Percentiles rank a stretch among this genome's conserved stretches.
phyloP scores from a whole-genome alignment of 1,140 invertebrate genomes.

The Dinothrombium tinctorium region DNA sequence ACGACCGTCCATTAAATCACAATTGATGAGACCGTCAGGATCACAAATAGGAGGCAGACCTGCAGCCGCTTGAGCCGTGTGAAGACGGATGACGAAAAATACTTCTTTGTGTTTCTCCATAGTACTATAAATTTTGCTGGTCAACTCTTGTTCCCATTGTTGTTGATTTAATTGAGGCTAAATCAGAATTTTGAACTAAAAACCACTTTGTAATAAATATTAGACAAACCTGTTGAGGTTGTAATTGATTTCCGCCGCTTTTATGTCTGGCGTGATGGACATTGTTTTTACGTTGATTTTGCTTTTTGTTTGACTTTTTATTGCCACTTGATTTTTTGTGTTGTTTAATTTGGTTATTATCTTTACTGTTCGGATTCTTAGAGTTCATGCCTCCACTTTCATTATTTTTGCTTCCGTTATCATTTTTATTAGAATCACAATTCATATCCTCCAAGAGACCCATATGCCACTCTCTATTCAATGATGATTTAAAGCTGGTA shows the following conservation, averaged over 20 bases:
- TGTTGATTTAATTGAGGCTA: constrained; percentile 4
- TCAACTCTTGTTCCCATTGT: constrained; percentile 35
- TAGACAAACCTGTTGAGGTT: constrained; percentile 8
- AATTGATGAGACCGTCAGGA: constrained; percentile 77
- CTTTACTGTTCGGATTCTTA: constrained; percentile 45
- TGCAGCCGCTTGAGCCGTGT: constrained; percentile 77
- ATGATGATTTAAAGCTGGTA: too few species aligned
- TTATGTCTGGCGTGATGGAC: constrained; percentile 12
- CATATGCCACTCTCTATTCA: too few species aligned
- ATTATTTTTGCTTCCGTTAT: constrained; percentile 60
- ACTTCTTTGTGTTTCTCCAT: constrained; percentile 99
- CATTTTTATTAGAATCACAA: too few species aligned
- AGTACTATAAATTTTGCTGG: constrained; percentile 84
- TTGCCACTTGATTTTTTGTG: constrained; percentile 12
- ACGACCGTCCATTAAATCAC: constrained; percentile 97
- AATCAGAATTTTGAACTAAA: background rate
- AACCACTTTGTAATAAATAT: background rate
- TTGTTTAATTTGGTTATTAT: constrained; percentile 7
- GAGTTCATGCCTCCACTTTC: constrained; percentile 80
- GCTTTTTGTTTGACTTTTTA: constrained; percentile 15
- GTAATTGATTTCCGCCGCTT: constrained; percentile 7
- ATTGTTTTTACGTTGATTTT: constrained; percentile 13
- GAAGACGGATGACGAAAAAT: constrained; percentile 89
- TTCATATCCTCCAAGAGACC: too few species aligned
- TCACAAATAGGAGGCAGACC: constrained; percentile 78